A percentile compares a stretch with the other conserved stretches of the same genome.
phyloP scores from a whole-genome alignment of 2,888 invertebrate species.

The Pheosia tremula region DNA sequence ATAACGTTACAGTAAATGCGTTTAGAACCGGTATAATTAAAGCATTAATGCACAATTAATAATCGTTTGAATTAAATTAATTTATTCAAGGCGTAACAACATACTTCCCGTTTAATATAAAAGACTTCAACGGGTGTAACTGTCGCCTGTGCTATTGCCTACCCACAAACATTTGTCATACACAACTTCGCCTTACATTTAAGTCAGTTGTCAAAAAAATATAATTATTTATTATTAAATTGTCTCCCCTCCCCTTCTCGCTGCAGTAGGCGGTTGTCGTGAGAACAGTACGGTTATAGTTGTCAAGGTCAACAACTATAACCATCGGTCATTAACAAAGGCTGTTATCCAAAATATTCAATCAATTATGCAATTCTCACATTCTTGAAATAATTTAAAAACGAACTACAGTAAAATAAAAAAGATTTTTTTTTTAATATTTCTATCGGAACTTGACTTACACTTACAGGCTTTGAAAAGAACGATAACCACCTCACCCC shows the following conservation, averaged over 20 bases:
- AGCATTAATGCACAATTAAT: neutral
- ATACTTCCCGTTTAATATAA: slow-evolving; percentile 48
- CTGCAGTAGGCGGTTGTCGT: slow-evolving; percentile 18
- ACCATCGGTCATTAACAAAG: slow-evolving; percentile 39
- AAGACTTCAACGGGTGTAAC: slow-evolving; percentile 75
- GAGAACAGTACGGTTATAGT: slow-evolving; percentile 37
- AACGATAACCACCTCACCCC: too few relatives aligned
- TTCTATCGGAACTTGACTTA: too few relatives aligned
- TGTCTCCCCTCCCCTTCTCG: neutral
- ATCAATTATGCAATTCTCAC: slow-evolving; percentile 37
- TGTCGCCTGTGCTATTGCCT: neutral
- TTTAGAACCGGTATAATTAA: neutral
- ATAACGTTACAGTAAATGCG: neutral
- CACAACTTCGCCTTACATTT: neutral
- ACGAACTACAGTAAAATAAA: neutral
- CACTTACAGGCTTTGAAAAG: too few relatives aligned
- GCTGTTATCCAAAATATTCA: slow-evolving; percentile 32
- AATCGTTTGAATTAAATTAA: slow-evolving; percentile 8
- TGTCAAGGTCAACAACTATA: slow-evolving; percentile 27
- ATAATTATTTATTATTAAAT: neutral
- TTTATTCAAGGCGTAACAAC: slow-evolving; percentile 3
- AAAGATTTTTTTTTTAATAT: too few relatives aligned
- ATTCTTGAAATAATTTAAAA: slow-evolving; percentile 25
- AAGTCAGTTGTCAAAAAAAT: neutral
- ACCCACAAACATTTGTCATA: neutral